Conservation (phyloP, 2,113 vertebrate species). For the Polypterus bichir region DNA sequence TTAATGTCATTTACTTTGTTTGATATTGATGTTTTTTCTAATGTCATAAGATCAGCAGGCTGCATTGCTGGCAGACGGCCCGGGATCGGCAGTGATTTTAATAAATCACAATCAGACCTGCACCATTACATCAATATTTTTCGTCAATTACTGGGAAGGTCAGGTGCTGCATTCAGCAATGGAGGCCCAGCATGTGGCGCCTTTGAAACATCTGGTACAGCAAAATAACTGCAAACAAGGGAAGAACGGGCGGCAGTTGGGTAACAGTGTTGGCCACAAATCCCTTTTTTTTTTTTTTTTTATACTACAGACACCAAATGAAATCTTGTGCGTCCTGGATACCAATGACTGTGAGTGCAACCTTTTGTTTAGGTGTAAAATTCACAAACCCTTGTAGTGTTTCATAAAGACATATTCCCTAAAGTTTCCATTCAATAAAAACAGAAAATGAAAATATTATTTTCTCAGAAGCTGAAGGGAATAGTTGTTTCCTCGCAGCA, state of each 20-base stretch:
- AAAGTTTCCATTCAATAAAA: constrained; percentile 98
- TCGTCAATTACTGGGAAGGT: constrained; percentile 99
- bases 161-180: constrained; percentile 79
- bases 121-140: constrained; percentile 99
- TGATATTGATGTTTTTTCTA: constrained; percentile 97
- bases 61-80: constrained; percentile 89
- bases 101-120: constrained; percentile 99
- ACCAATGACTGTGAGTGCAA: constrained; percentile 68
- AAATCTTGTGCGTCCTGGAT: constrained; percentile 77
- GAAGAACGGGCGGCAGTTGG: constrained; percentile 8
- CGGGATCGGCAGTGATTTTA: constrained; percentile 86
- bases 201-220: constrained; percentile 88
- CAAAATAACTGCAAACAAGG: constrained; percentile 59
- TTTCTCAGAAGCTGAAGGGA: constrained; percentile 92
- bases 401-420: constrained; percentile 82
- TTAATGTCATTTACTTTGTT: constrained; percentile 88
- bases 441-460: constrained; percentile 98
- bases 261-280: constrained; percentile 26
- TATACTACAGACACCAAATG: constrained; percentile 73
- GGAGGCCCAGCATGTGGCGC: constrained; percentile 69
- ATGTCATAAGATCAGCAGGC: constrained; percentile 88
- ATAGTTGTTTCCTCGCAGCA: constrained; percentile 94
- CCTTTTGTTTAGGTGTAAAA: constrained; percentile 66
- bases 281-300: constrained; percentile 61
- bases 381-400: constrained; percentile 62